These are phyloP conservation scores for Arremon brunneinucha DNA, from an alignment of 2,797 vertebrate species.

Conservation along the genomic window DNA sequence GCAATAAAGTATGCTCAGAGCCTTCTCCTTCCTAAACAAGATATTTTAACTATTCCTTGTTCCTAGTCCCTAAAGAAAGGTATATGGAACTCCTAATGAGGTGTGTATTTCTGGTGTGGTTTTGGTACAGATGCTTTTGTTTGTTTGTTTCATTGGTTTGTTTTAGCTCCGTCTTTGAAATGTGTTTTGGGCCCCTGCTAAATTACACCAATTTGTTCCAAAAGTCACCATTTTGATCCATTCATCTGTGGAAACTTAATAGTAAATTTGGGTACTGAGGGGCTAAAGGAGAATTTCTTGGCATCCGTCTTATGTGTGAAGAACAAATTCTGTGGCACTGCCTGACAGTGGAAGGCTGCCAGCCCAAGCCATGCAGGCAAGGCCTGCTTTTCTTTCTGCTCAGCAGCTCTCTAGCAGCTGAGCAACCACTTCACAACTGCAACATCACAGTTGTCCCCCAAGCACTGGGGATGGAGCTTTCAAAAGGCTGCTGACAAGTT, in stretches of 20 bases:
- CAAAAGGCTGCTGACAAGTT: neutral
- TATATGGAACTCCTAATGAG: neutral
- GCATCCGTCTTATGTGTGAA: rapidly evolving
- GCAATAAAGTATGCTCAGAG: neutral
- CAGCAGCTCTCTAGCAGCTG: neutral
- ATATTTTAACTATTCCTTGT: neutral
- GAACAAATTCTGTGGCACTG: neutral
- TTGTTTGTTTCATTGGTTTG: neutral
- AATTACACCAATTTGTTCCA: neutral
- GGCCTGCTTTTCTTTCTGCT: neutral
- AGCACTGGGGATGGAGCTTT: neutral
- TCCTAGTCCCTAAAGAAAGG: neutral
- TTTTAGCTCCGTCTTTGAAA: neutral
- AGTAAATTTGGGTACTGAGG: neutral
- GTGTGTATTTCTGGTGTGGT: neutral
- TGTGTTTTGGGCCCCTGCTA: neutral
- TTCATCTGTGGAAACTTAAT: neutral
- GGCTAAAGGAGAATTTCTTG: neutral
- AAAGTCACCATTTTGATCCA: neutral
- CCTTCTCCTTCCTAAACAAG: neutral
- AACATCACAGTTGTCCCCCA: neutral
- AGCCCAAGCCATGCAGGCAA: neutral
- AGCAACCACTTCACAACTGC: neutral
- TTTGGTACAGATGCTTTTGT: neutral
- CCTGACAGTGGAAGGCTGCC: neutral